A percentile compares a stretch with the other conserved stretches of the same genome.
These are phyloP conservation scores for Thera britannica DNA, from an alignment of 2,888 invertebrate genomes.

Conservation along the genomic window DNA sequence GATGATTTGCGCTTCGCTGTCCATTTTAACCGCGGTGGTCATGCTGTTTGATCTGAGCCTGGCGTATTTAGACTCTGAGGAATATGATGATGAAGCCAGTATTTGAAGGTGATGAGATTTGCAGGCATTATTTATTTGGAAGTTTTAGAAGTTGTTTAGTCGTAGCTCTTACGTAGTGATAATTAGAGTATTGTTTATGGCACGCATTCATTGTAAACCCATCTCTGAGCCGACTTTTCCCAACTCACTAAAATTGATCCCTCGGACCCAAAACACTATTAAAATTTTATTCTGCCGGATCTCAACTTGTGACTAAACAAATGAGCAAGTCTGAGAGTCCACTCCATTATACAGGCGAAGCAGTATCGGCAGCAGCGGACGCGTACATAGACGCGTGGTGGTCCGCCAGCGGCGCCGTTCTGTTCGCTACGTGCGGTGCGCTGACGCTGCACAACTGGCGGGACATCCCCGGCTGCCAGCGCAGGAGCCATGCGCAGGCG, in stretches of 20 bases:
- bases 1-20: slow-evolving; percentile 58
- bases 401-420: slow-evolving; percentile 65
- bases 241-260: too few species aligned
- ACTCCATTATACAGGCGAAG: slow-evolving; percentile 58
- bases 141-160: neutral
- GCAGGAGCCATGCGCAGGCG: slow-evolving; percentile 60
- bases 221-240: too few species aligned
- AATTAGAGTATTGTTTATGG: too few species aligned
- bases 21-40: slow-evolving; percentile 63
- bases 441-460: slow-evolving; percentile 68
- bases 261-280: too few species aligned
- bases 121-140: slow-evolving; percentile 8
- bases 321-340: neutral
- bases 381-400: slow-evolving; percentile 78
- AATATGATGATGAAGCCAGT: slow-evolving; percentile 73
- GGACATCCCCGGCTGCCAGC: slow-evolving; percentile 56
- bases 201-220: too few species aligned
- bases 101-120: slow-evolving; percentile 58
- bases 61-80: slow-evolving; percentile 78
- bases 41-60: slow-evolving; percentile 74
- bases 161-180: too few species aligned
- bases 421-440: slow-evolving; percentile 68
- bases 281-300: too few species aligned
- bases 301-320: neutral
- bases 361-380: slow-evolving; percentile 73